Conservation (phyloP, 2,797 vertebrate genomes). For the Meda fulgida region DNA sequence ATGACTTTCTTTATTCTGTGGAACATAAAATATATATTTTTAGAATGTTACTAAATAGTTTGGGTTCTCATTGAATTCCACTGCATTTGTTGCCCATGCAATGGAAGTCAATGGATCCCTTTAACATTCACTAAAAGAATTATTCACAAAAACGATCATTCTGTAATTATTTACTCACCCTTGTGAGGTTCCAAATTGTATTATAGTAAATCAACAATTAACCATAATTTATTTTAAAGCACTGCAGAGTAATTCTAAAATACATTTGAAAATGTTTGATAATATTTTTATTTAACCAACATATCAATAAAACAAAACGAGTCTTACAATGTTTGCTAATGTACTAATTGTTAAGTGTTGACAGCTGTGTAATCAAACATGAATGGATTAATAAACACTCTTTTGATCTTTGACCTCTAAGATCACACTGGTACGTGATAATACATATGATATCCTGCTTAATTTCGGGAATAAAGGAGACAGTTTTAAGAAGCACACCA, state of each 20-base stretch:
- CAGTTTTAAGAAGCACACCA: slow-evolving; percentile 15
- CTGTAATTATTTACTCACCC: background rate
- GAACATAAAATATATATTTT: background rate
- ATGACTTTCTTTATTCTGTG: background rate
- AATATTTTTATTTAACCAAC: background rate
- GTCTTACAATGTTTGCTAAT: background rate
- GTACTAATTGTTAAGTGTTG: background rate
- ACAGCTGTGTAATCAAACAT: background rate
- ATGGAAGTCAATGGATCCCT: background rate
- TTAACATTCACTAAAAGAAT: background rate
- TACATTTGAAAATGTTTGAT: background rate
- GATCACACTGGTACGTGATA: slow-evolving; percentile 37
- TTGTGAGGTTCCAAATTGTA: background rate
- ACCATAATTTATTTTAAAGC: background rate
- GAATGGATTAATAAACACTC: background rate
- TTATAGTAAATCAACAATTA: background rate
- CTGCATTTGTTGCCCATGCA: background rate
- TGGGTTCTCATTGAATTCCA: background rate
- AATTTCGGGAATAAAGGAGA: slow-evolving; percentile 37
- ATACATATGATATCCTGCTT: slow-evolving; percentile 41
- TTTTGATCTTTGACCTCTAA: background rate
- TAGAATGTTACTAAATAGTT: background rate
- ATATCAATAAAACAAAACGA: background rate
- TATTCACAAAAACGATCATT: background rate
- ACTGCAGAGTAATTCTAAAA: background rate